Percentiles rank a stretch among this genome's conserved stretches.
phyloP scores from a whole-genome alignment of 2,797 vertebrate species.

The Premnoplex brunnescens region DNA sequence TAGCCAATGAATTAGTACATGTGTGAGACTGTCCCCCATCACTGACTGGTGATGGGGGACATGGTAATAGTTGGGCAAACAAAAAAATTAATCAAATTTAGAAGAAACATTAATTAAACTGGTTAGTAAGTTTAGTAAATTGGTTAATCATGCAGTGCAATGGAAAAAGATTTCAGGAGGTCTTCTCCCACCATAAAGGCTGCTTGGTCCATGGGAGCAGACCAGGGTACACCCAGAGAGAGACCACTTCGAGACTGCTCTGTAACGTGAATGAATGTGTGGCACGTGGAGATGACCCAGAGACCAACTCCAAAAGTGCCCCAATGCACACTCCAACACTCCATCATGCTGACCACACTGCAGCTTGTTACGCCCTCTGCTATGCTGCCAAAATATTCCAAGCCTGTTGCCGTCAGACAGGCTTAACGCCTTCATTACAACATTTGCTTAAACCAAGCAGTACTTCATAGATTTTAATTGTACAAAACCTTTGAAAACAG shows the following conservation, averaged over 20 bases:
- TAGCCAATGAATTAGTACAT: not conserved
- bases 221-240: not conserved
- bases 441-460: not conserved
- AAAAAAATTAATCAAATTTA: not conserved
- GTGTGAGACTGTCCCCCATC: not conserved
- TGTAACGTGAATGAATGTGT: rapidly evolving
- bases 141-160: not conserved
- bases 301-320: not conserved
- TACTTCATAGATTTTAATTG: not conserved
- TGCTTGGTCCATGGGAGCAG: not conserved
- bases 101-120: not conserved
- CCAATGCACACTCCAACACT: rapidly evolving
- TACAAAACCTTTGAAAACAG: not conserved
- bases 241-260: not conserved
- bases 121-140: no score
- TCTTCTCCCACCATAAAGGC: not conserved
- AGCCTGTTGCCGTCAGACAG: not conserved
- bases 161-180: not conserved
- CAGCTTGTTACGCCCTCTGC: no score
- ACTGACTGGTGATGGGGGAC: not conserved
- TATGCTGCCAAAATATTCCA: not conserved
- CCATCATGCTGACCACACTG: not conserved
- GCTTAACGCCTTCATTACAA: not conserved
- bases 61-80: not conserved
- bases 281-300: not conserved